Conservation (phyloP, 2,113 vertebrate genomes). For the Equus quagga region DNA sequence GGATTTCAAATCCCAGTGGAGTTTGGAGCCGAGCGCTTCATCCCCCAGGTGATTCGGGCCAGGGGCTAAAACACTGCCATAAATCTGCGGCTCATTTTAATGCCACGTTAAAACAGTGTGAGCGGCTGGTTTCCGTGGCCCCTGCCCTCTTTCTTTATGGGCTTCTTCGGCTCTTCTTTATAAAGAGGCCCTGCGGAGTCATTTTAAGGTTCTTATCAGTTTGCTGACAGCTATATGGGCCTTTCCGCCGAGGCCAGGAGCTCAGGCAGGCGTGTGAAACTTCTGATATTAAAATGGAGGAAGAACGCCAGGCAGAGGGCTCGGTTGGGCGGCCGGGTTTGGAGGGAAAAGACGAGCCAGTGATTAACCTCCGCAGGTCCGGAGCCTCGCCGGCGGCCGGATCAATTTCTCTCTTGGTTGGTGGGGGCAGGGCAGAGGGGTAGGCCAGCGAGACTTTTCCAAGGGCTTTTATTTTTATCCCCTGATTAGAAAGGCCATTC, state of each 20-base stretch:
- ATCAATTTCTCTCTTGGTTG: constrained; percentile 53
- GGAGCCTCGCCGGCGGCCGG: not conserved
- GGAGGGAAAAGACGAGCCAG: not conserved
- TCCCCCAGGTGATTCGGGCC: constrained; percentile 80
- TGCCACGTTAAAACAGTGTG: constrained; percentile 86
- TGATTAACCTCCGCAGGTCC: constrained; percentile 32
- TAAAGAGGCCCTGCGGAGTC: constrained; percentile 88
- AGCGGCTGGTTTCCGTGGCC: constrained; percentile 88
- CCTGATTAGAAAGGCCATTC: not conserved
- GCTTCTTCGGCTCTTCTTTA: constrained; percentile 88
- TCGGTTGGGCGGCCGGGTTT: not conserved
- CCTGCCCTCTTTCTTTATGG: constrained; percentile 89
- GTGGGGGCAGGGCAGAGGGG: not conserved
- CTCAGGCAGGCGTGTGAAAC: constrained; percentile 85
- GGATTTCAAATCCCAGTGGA: constrained; percentile 42
- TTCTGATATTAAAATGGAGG: constrained; percentile 81
- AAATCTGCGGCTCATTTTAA: constrained; percentile 89
- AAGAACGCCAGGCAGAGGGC: constrained; percentile 68
- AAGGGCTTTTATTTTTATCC: constrained; percentile 5
- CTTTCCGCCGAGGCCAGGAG: constrained; percentile 86
- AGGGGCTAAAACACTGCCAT: constrained; percentile 82
- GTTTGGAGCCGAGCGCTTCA: constrained; percentile 63
- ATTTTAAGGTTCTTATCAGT: constrained; percentile 90
- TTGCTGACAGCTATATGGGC: constrained; percentile 92
- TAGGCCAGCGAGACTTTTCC: constrained; percentile 9